These are phyloP conservation scores for Ephydatia muelleri DNA, from an alignment of 37 sponge, comb jelly and placozoan species.

Conservation along the genomic window DNA sequence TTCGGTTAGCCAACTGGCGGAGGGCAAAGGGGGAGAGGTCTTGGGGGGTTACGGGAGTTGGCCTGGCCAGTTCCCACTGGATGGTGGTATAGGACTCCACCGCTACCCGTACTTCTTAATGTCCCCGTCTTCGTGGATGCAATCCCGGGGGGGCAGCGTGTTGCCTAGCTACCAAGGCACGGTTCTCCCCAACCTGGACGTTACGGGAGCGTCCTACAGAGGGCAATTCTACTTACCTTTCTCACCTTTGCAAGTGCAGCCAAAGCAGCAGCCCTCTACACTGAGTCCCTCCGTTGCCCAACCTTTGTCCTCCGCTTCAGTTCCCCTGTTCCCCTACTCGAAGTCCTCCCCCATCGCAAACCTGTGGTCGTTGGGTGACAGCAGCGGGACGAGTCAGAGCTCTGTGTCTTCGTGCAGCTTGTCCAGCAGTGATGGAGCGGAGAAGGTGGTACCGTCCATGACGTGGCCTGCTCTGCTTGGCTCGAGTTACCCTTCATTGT, in stretches of 20 bases:
- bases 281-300: neutral
- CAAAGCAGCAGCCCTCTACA: neutral
- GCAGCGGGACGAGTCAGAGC: neutral
- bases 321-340: neutral
- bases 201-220: neutral
- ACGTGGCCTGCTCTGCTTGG: neutral
- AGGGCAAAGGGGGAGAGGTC: neutral
- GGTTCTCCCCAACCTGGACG: neutral
- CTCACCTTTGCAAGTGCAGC: neutral
- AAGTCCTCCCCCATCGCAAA: neutral
- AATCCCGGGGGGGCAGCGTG: neutral
- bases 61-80: neutral
- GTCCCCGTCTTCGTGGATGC: neutral
- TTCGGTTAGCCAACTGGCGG: neutral
- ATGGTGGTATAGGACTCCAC: neutral
- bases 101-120: neutral
- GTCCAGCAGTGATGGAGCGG: neutral
- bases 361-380: neutral
- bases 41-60: neutral
- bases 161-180: neutral
- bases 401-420: neutral
- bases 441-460: neutral
- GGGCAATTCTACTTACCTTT: neutral
- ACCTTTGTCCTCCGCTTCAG: neutral
- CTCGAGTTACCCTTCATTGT: neutral